Conservation (phyloP, 2,797 vertebrate species). For the Uromys caudimaculatus region DNA sequence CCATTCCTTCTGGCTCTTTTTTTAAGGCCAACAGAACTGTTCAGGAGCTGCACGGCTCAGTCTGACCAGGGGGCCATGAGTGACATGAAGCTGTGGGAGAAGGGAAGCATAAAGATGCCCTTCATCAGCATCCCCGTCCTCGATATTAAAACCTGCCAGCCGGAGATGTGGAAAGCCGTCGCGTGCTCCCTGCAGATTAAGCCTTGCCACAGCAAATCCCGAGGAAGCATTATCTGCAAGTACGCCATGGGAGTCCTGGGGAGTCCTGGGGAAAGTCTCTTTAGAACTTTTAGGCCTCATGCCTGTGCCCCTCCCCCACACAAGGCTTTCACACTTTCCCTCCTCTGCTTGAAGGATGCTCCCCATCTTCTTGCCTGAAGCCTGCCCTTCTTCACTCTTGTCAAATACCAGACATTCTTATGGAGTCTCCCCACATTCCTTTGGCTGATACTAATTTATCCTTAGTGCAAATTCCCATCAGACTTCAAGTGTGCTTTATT, state of each 20-base stretch:
- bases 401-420: slow-evolving; percentile 25
- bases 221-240: slow-evolving; percentile 98
- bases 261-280: no score
- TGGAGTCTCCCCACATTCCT: slow-evolving; percentile 33
- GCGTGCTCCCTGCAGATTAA: slow-evolving; percentile 98
- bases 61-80: slow-evolving; percentile 99
- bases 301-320: background rate
- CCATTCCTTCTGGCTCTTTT: slow-evolving; percentile 47
- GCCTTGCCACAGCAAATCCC: slow-evolving; percentile 97
- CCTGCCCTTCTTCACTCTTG: background rate
- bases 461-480: slow-evolving; percentile 6
- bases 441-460: slow-evolving; percentile 21
- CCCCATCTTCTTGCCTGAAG: background rate
- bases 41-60: slow-evolving; percentile 97
- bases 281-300: background rate
- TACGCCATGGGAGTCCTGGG: slow-evolving; percentile 87
- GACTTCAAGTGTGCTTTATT: slow-evolving; percentile 9
- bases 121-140: slow-evolving; percentile 98
- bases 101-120: slow-evolving; percentile 98
- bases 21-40: slow-evolving; percentile 97
- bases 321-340: background rate
- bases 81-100: slow-evolving; percentile 99
- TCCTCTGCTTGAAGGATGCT: background rate
- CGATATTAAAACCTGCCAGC: slow-evolving; percentile 96
- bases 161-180: slow-evolving; percentile 98